Base-by-base conservation (phyloP, 2,113 vertebrate genomes). In the Petromus typicus region DNA sequence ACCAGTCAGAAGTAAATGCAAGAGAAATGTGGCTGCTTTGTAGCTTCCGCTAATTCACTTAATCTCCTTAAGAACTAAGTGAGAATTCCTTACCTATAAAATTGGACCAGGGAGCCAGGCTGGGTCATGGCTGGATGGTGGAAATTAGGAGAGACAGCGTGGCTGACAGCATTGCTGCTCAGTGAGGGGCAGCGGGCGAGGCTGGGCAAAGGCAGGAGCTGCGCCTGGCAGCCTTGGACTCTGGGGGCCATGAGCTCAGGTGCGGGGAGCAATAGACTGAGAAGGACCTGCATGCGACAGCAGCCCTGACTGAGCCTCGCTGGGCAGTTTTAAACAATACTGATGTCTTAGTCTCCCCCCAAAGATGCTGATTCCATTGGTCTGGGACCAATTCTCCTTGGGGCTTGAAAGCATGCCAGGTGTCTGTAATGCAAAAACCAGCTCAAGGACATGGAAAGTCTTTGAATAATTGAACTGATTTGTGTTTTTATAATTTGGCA, bases 11-110 rank as follows among this genome's bases (percentile, higher is more conserved):
- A n/a, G 61, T 37, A 57, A 63, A 61, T 48, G 91, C 73, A 85
- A 51, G 88, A 64, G 75, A 84, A 83, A 69, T 17, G 45, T 95
- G 90, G 84, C 84, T 67, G 87, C 9, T 75, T 23, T 20, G 2
- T 57, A 57, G 91, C 45, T 86, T 91, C 22, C 32, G 75, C 81
- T 87, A 86, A 90, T 61, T 82, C 89, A 67, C 51, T 78, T 48
- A 61, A 75, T 94, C 89, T 89, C 69, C 69, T 78, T 13, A 25
- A 87, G 66, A 80, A 89, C 76, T 83, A 90, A 87, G 84, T 80
- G 83, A 93, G 80, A 81, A 63, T 75, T 85, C 27, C 51, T 96
- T 73, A 91, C 87, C 86, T 96, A 80, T 86, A 79, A 94, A 94
- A 95, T 75, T 30, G 82, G 79, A 64, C 75, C 40, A 82, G 23